Percentiles rank a stretch among this genome's conserved stretches.
phyloP scores from a whole-genome alignment of 2,888 invertebrate species.

The Eupithecia dodoneata region DNA sequence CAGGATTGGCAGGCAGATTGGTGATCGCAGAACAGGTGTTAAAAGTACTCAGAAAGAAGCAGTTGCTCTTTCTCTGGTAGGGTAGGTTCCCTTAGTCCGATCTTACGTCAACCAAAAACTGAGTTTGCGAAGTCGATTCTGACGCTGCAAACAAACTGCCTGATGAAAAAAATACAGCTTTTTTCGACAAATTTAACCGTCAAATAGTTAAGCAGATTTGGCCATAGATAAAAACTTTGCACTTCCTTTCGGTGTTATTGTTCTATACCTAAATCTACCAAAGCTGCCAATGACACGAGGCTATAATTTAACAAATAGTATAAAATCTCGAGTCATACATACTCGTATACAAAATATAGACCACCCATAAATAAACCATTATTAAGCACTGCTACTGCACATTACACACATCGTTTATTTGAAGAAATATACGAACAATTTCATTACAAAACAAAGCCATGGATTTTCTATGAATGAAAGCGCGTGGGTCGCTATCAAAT shows the following conservation, averaged over 20 bases:
- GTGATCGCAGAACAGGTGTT: too few relatives aligned
- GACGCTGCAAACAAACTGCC: background rate
- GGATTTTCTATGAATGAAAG: slow-evolving; percentile 77
- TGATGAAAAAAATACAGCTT: background rate
- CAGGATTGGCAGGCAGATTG: too few relatives aligned
- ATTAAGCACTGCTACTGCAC: slow-evolving; percentile 55
- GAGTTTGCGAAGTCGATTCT: background rate
- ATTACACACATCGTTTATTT: slow-evolving; percentile 68
- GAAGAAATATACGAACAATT: slow-evolving; percentile 77
- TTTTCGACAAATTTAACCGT: background rate
- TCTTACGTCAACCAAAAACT: too few relatives aligned
- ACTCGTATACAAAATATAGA: slow-evolving; percentile 42
- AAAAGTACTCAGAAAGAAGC: too few relatives aligned
- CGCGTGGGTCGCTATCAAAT: slow-evolving; percentile 75
- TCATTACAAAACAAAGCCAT: slow-evolving; percentile 79
- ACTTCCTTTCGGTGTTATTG: background rate
- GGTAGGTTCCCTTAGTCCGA: too few relatives aligned
- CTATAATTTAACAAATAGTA: background rate
- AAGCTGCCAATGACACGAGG: background rate
- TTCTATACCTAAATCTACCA: background rate
- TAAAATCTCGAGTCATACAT: background rate
- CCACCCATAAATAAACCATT: slow-evolving; percentile 64
- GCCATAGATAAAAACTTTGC: too few relatives aligned
- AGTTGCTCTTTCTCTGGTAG: too few relatives aligned
- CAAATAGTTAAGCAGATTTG: too few relatives aligned